phyloP scores from a whole-genome alignment of 1,140 invertebrate genomes.

The Pararge aegeria region DNA sequence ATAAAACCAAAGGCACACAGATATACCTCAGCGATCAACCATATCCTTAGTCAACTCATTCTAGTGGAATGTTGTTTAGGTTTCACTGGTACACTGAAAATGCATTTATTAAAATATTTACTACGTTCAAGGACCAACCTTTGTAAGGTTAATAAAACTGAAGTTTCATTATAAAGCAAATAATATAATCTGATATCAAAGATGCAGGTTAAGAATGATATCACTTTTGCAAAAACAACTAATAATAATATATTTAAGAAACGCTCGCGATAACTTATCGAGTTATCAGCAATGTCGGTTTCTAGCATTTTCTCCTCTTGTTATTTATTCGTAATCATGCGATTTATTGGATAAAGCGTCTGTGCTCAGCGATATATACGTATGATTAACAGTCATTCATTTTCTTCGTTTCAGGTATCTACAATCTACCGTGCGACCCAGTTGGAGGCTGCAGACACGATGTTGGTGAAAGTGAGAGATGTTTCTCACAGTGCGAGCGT shows the following conservation, averaged over 20 bases:
- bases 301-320: constrained; percentile 16
- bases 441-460: constrained; percentile 41
- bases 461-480: constrained; percentile 67
- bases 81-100: no score
- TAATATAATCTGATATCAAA: no score
- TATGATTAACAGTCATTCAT: constrained; percentile 30
- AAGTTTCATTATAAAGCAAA: no score
- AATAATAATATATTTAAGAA: no score
- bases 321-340: constrained; percentile 11
- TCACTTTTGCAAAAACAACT: background rate
- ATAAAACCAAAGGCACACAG: no score
- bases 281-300: constrained; percentile 4
- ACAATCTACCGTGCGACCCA: constrained; percentile 44
- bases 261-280: background rate
- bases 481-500: constrained; percentile 40
- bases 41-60: no score
- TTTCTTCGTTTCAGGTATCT: constrained; percentile 34
- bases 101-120: no score
- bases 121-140: no score
- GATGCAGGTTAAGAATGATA: background rate
- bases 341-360: constrained; percentile 15
- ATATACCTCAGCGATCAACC: no score
- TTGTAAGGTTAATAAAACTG: no score
- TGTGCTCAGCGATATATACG: constrained; percentile 17
- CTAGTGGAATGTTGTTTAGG: no score